Percentiles rank a stretch among this genome's conserved stretches.
Evolutionary conservation across 1,140 invertebrate species (phyloP).

Genomic region (Caerostris darwini): DNA sequence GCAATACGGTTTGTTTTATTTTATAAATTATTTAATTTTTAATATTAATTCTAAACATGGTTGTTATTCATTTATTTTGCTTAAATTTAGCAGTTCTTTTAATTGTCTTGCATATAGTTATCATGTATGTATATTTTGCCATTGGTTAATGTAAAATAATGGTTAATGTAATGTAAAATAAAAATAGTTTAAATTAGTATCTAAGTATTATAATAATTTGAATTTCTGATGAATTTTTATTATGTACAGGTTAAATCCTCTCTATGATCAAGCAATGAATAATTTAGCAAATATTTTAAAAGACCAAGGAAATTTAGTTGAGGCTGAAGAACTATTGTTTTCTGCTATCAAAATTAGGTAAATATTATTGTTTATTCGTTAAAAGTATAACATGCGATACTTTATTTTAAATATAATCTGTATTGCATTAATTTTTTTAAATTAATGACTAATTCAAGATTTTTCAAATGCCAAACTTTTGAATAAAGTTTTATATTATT

Average conservation of each 20-base stretch:
- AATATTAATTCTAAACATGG: too few species aligned
- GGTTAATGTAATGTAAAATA: not conserved
- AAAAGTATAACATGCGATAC: not conserved
- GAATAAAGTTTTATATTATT: too few species aligned
- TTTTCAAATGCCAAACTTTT: too few species aligned
- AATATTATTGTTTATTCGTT: conserved; percentile 59
- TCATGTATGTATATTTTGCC: too few species aligned
- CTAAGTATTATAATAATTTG: too few species aligned
- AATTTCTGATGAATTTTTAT: not conserved
- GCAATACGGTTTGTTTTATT: conserved; percentile 86
- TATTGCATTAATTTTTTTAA: not conserved
- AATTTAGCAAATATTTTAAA: conserved; percentile 97
- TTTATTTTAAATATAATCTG: not conserved
- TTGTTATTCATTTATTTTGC: too few species aligned
- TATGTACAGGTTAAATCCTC: conserved; percentile 88
- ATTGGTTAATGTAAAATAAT: not conserved
- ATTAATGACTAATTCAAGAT: too few species aligned
- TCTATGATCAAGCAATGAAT: conserved; percentile 98
- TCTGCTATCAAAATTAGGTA: conserved; percentile 90
- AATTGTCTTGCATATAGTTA: too few species aligned
- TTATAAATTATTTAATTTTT: too few species aligned
- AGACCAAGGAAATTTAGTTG: conserved; percentile 87
- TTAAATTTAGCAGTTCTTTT: too few species aligned
- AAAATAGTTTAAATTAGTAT: too few species aligned
- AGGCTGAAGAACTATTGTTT: conserved; percentile 90